Evolutionary conservation across 2,797 vertebrate species (phyloP).

Genomic region (Denticeps clupeoides): DNA sequence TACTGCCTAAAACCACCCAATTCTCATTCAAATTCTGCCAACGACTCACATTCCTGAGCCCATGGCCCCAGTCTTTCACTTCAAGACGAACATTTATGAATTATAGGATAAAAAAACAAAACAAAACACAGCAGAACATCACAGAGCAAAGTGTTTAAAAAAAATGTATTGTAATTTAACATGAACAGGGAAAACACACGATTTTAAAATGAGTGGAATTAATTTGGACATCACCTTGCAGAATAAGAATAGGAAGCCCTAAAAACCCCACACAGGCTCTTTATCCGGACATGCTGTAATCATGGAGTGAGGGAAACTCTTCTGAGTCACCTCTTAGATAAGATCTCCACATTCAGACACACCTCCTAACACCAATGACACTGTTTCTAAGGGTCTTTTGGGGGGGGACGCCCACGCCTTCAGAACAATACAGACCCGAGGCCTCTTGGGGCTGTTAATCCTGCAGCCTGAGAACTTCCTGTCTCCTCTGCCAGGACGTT

Average conservation of each 20-base stretch:
- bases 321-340: conserved; percentile 2
- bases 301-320: conserved; percentile 22
- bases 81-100: neutral
- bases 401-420: conserved; percentile 22
- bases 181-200: no score
- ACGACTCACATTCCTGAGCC: neutral
- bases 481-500: conserved; percentile 16
- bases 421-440: conserved; percentile 52
- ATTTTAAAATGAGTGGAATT: no score
- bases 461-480: conserved; percentile 47
- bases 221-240: no score
- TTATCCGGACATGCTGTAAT: neutral
- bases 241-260: no score
- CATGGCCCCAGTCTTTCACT: neutral
- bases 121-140: neutral
- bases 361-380: neutral
- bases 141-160: neutral
- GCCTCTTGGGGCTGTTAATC: conserved; percentile 40
- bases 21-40: conserved; percentile 31
- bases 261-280: neutral
- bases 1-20: conserved; percentile 21
- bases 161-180: no score
- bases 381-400: no score
- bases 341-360: neutral
- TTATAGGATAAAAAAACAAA: neutral